These are phyloP conservation scores for Trissolcus japonicus DNA, from an alignment of 2,888 invertebrate genomes.

Conservation along the genomic window DNA sequence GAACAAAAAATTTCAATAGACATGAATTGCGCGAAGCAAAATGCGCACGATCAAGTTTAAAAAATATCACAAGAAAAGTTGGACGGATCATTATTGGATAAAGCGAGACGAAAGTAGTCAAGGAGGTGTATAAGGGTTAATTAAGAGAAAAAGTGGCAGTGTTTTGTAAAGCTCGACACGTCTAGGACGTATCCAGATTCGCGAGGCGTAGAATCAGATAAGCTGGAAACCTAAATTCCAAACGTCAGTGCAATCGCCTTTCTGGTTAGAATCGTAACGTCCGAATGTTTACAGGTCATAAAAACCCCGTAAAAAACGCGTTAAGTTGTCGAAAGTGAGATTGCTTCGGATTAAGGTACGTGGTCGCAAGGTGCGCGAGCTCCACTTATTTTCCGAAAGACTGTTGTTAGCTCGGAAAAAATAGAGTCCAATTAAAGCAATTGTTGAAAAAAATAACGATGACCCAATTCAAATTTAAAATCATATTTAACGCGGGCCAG, in stretches of 20 bases:
- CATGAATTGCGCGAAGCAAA: slow-evolving; percentile 2
- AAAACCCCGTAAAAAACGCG: slow-evolving; percentile 60
- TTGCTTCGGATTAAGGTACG: slow-evolving; percentile 44
- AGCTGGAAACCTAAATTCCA: slow-evolving; percentile 61
- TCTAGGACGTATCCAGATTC: slow-evolving; percentile 32
- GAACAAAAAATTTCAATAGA: slow-evolving; percentile 31
- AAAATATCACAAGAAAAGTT: slow-evolving; percentile 15
- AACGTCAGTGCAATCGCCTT: slow-evolving; percentile 57
- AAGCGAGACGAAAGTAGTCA: background rate
- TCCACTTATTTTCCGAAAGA: slow-evolving; percentile 38
- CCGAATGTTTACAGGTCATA: slow-evolving; percentile 62
- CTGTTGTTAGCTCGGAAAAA: no score
- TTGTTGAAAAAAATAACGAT: no score
- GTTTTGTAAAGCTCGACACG: slow-evolving; percentile 23
- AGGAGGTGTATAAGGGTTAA: slow-evolving; percentile 15
- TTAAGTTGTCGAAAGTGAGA: slow-evolving; percentile 50
- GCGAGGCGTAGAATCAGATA: slow-evolving; percentile 42
- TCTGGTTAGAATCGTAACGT: slow-evolving; percentile 59
- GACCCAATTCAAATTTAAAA: no score
- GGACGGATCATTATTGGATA: background rate
- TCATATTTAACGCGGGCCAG: no score
- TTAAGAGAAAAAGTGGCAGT: slow-evolving; percentile 4
- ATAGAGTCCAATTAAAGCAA: no score
- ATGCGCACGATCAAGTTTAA: slow-evolving; percentile 9
- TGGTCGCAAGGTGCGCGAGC: no score